These are phyloP conservation scores for Hucho hucho DNA, from an alignment of 2,113 vertebrate species.

Conservation along the genomic window DNA sequence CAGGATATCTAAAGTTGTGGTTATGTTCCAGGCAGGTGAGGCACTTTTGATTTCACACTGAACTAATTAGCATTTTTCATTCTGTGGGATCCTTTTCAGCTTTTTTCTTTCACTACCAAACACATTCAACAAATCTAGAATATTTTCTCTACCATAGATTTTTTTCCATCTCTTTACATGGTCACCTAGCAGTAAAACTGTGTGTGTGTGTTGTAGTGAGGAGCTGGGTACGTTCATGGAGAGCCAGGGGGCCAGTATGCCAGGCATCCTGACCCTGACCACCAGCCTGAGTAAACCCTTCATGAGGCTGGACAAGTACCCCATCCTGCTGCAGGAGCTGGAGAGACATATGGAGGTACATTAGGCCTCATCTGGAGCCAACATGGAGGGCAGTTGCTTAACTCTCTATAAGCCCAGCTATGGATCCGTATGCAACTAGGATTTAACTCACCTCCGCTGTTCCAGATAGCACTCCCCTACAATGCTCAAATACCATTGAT, in stretches of 20 bases:
- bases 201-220: constrained; percentile 74
- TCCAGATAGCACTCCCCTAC: no score
- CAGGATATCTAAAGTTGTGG: constrained; percentile 74
- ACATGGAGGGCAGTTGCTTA: background rate
- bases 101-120: constrained; percentile 21
- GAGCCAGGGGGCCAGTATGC: constrained; percentile 84
- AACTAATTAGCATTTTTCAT: constrained; percentile 46
- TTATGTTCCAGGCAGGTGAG: constrained; percentile 45
- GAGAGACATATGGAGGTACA: constrained; percentile 95
- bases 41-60: constrained; percentile 40
- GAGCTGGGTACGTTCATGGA: constrained; percentile 96
- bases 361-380: background rate
- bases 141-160: no score
- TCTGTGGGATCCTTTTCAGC: constrained; percentile 22
- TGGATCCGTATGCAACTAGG: background rate
- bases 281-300: constrained; percentile 97
- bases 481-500: background rate
- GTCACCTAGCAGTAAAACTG: no score
- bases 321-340: constrained; percentile 90
- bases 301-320: constrained; percentile 94
- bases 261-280: constrained; percentile 90
- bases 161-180: no score
- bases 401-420: no score
- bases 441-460: background rate
- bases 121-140: background rate